These are phyloP conservation scores for Rhodinocichla rosea DNA, from an alignment of 2,113 vertebrate genomes.

Conservation along the genomic window DNA sequence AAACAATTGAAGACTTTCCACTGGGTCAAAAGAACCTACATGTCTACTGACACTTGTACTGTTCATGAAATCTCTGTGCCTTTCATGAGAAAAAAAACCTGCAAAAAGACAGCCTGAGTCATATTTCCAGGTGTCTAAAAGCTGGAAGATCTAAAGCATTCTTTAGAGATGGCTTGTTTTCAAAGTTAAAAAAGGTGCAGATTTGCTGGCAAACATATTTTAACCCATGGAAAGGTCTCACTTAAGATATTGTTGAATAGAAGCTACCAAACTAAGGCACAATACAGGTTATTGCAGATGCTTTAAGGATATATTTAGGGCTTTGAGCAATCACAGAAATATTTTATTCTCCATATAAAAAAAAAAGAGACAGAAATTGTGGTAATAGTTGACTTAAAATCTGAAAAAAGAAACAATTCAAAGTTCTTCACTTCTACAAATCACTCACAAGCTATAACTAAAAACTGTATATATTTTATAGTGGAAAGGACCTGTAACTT, in stretches of 20 bases:
- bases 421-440: background rate
- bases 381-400: background rate
- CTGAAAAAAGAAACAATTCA: background rate
- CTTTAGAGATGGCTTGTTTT: background rate
- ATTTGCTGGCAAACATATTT: background rate
- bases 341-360: background rate
- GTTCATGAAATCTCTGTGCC: background rate
- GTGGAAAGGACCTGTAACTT: background rate
- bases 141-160: background rate
- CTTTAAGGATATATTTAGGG: background rate
- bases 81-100: background rate
- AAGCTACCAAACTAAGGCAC: background rate
- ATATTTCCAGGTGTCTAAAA: background rate
- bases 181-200: background rate
- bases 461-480: background rate
- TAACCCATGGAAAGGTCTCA: background rate
- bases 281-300: background rate
- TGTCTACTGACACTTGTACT: background rate
- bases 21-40: background rate
- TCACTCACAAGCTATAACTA: background rate
- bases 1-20: background rate
- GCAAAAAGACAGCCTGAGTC: background rate
- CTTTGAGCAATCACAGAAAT: background rate
- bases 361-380: background rate
- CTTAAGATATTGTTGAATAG: background rate